A percentile compares a stretch with the other conserved stretches of the same genome.
These are phyloP conservation scores for Rhyacophila evoluta DNA, from an alignment of 2,888 invertebrate species.

Conservation along the genomic window DNA sequence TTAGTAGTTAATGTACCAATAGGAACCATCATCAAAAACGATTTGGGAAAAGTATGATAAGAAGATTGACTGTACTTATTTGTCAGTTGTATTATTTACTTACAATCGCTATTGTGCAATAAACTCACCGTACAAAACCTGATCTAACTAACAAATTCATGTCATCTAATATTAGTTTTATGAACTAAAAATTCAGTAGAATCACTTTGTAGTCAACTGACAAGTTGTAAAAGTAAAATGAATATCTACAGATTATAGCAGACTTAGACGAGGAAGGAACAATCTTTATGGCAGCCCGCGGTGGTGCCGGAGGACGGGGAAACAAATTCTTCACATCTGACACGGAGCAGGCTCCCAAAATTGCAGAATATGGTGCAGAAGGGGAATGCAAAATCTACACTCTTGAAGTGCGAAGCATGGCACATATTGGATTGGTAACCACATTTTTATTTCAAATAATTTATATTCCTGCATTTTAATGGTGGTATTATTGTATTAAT, in stretches of 20 bases:
- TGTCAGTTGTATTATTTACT: too few species aligned
- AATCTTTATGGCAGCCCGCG: slow-evolving; percentile 93
- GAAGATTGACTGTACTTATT: not conserved
- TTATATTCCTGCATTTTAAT: too few species aligned
- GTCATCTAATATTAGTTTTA: too few species aligned
- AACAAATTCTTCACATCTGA: slow-evolving; percentile 91
- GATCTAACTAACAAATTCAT: too few species aligned
- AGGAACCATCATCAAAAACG: slow-evolving; percentile 79
- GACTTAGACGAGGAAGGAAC: slow-evolving; percentile 77
- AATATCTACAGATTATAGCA: slow-evolving; percentile 65
- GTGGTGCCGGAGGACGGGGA: slow-evolving; percentile 96
- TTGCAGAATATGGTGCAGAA: slow-evolving; percentile 87
- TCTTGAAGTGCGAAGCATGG: slow-evolving; percentile 92
- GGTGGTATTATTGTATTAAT: too few species aligned
- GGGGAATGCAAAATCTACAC: slow-evolving; percentile 83
- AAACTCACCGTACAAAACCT: too few species aligned
- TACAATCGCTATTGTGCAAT: too few species aligned
- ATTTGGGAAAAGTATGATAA: slow-evolving; percentile 62
- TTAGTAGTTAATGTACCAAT: slow-evolving; percentile 81
- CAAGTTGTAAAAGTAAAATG: too few species aligned
- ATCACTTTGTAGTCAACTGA: too few species aligned
- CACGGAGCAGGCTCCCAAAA: slow-evolving; percentile 81
- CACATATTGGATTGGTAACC: slow-evolving; percentile 88
- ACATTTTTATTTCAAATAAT: too few species aligned
- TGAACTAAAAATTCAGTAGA: too few species aligned